Evolutionary conservation across 2,797 vertebrate species (phyloP).

Genomic region (Pyrocephalus nanus): DNA sequence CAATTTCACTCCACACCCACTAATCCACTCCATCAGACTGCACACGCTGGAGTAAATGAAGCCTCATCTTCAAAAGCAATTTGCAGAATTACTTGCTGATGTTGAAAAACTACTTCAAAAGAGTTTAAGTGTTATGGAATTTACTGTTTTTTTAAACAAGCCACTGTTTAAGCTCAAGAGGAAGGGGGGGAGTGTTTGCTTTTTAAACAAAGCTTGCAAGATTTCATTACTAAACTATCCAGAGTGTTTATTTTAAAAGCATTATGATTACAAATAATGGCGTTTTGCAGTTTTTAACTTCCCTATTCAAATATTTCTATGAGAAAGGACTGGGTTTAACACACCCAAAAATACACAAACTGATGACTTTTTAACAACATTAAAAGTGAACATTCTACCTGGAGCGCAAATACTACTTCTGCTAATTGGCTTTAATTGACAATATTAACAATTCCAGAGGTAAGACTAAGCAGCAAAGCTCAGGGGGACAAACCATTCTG

Average conservation of each 20-base stretch:
- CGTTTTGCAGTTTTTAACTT: conserved; percentile 32
- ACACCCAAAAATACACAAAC: background rate
- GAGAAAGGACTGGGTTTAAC: background rate
- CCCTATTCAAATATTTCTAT: background rate
- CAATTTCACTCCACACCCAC: conserved; percentile 46
- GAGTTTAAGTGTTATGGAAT: conserved; percentile 64
- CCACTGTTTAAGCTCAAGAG: conserved; percentile 53
- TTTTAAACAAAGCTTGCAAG: conserved; percentile 55
- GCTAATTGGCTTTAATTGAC: background rate
- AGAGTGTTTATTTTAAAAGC: conserved; percentile 51
- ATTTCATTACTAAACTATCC: conserved; percentile 46
- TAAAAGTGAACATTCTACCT: background rate
- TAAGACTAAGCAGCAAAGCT: background rate
- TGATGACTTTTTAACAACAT: background rate
- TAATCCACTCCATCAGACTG: conserved; percentile 51
- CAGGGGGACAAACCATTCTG: background rate
- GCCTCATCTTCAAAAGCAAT: conserved; percentile 67
- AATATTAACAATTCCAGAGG: background rate
- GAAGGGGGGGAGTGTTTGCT: conserved; percentile 46
- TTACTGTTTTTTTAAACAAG: conserved; percentile 63
- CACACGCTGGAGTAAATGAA: conserved; percentile 59
- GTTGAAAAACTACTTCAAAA: conserved; percentile 69
- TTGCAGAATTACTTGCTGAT: conserved; percentile 68
- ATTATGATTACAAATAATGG: conserved; percentile 34
- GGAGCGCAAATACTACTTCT: background rate